phyloP scores from a whole-genome alignment of 2,113 vertebrate genomes.

The Daphoenositta chrysoptera region DNA sequence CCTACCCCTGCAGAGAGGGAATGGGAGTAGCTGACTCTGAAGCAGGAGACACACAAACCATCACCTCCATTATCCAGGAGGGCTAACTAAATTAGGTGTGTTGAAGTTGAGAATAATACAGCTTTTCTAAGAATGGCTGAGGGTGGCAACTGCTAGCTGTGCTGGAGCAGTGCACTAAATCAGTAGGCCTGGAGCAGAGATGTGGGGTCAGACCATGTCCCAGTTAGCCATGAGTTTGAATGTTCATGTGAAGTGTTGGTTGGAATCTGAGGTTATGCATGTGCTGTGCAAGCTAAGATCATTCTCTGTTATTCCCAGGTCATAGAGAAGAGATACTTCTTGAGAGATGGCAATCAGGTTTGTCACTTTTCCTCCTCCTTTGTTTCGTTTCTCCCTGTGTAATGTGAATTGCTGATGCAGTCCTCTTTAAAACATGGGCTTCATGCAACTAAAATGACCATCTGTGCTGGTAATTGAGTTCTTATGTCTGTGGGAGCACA shows the following conservation, averaged over 20 bases:
- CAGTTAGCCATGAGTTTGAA: not conserved
- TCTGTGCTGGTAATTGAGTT: not conserved
- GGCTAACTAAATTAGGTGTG: not conserved
- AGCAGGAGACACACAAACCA: not conserved
- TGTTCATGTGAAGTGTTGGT: not conserved
- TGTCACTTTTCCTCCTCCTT: slow-evolving; percentile 20
- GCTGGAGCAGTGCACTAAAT: not conserved
- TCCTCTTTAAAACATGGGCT: not conserved
- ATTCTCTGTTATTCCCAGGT: slow-evolving; percentile 75
- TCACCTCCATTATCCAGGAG: not conserved
- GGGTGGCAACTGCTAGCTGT: not conserved
- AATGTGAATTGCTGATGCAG: not conserved
- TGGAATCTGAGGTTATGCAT: not conserved
- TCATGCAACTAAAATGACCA: not conserved
- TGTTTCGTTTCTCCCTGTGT: not conserved
- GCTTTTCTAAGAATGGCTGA: not conserved
- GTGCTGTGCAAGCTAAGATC: not conserved
- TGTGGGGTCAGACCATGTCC: not conserved
- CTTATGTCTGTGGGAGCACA: not conserved
- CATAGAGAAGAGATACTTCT: slow-evolving; percentile 95
- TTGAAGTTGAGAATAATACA: not conserved
- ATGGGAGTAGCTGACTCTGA: not conserved
- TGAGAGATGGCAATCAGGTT: slow-evolving; percentile 89
- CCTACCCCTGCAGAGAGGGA: not conserved
- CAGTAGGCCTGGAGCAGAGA: not conserved